Percentiles rank a stretch among this genome's conserved stretches.
Conservation (phyloP, 2,797 vertebrate species). For the Lacerta agilis region DNA sequence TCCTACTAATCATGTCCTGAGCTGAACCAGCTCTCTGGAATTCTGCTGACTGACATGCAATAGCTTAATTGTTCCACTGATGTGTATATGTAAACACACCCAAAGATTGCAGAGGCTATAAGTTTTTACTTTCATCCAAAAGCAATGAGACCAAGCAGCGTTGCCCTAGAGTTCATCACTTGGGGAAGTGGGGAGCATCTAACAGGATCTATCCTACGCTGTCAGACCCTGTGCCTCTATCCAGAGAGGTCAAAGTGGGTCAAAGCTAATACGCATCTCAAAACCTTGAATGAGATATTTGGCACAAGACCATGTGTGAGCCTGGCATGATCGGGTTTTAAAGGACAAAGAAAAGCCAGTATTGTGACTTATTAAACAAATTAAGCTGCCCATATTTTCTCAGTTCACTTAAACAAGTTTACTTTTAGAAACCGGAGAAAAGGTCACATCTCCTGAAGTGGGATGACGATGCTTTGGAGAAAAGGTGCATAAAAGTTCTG, state of each 20-base stretch:
- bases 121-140: background rate
- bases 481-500: background rate
- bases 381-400: background rate
- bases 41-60: background rate
- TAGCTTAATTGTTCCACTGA: background rate
- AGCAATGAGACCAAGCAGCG: background rate
- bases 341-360: conserved; percentile 51
- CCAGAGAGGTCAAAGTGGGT: background rate
- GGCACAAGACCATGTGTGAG: conserved; percentile 52
- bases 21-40: background rate
- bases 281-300: conserved; percentile 41
- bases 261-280: conserved; percentile 34
- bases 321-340: conserved; percentile 38
- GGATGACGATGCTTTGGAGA: background rate
- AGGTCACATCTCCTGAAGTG: background rate
- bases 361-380: conserved; percentile 23
- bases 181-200: background rate
- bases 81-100: background rate
- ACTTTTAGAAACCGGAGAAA: background rate
- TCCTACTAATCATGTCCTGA: no score
- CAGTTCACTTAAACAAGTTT: background rate
- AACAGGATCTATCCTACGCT: background rate
- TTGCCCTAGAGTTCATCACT: background rate
- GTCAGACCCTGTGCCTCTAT: background rate
- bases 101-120: background rate